A percentile compares a stretch with the other conserved stretches of the same genome.
Conservation (phyloP, 2,888 invertebrate species). For the Lasiommata megera region DNA sequence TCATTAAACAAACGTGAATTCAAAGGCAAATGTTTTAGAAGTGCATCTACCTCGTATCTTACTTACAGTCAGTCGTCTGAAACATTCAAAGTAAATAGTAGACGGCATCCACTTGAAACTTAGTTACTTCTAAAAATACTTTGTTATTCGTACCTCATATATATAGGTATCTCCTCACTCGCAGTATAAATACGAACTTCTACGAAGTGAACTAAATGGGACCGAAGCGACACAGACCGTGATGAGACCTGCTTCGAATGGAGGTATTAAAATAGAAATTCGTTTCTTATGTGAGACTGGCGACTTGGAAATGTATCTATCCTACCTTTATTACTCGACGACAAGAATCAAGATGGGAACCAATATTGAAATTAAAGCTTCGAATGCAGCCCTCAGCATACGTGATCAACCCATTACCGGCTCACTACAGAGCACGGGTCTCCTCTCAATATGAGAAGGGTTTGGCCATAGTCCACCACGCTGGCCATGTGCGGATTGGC, state of each 20-base stretch:
- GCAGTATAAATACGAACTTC: conserved; percentile 12
- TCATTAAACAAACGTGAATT: too few relatives aligned
- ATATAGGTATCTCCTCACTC: not conserved
- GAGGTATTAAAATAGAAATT: conserved; percentile 27
- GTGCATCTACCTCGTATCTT: not conserved
- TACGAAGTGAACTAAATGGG: conserved; percentile 5
- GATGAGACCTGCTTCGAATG: conserved; percentile 16
- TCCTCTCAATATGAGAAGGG: too few relatives aligned
- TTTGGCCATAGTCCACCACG: too few relatives aligned
- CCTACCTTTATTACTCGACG: too few relatives aligned
- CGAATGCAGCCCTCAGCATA: too few relatives aligned
- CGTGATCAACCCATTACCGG: too few relatives aligned
- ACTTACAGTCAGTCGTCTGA: not conserved
- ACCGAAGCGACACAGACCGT: conserved; percentile 1
- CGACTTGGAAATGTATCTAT: conserved; percentile 1
- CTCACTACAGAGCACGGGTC: too few relatives aligned
- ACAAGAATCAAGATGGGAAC: too few relatives aligned
- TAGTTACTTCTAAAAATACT: conserved; percentile 6
- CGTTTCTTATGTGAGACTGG: conserved; percentile 5
- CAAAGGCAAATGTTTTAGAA: too few relatives aligned
- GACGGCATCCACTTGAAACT: not conserved
- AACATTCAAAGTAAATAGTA: conserved; percentile 2
- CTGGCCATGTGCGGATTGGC: too few relatives aligned
- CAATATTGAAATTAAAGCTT: too few relatives aligned
- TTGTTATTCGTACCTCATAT: conserved; percentile 1